These are phyloP conservation scores for Pelodiscus sinensis DNA, from an alignment of 2,113 vertebrate genomes.

Conservation along the genomic window DNA sequence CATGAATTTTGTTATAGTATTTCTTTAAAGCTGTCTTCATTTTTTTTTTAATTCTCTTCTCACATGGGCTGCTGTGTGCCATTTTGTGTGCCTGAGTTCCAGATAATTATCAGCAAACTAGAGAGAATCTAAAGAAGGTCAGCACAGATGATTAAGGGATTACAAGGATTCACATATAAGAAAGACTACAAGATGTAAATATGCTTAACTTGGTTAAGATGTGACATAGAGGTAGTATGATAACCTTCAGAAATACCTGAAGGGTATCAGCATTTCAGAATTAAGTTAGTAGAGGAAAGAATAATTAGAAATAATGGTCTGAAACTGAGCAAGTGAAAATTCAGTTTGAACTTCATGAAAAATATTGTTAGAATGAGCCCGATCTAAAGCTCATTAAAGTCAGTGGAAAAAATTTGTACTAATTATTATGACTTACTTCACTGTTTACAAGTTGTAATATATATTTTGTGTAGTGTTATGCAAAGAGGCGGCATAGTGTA, in stretches of 20 bases:
- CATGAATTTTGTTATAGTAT: background rate
- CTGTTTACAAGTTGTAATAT: conserved; percentile 32
- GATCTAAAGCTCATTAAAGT: conserved; percentile 1
- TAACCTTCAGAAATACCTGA: background rate
- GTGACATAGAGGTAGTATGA: background rate
- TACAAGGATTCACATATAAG: background rate
- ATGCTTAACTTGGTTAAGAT: background rate
- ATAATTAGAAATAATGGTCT: background rate
- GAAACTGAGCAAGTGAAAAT: background rate
- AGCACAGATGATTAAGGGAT: conserved; percentile 6
- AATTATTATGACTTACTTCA: conserved; percentile 11
- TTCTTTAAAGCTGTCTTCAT: background rate
- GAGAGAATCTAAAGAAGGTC: background rate
- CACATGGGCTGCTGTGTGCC: accelerated
- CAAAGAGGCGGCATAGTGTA: background rate
- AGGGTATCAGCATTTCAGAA: background rate
- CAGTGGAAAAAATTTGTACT: background rate
- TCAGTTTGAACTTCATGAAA: background rate
- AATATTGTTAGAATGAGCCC: background rate
- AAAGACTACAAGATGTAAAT: background rate
- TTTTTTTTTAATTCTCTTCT: background rate
- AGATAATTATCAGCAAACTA: background rate
- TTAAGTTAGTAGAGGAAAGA: background rate
- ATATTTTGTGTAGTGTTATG: no score
- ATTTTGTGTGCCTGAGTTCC: background rate